These are phyloP conservation scores for Urocynchramus pylzowi DNA, from an alignment of 2,113 vertebrate genomes.

Conservation along the genomic window DNA sequence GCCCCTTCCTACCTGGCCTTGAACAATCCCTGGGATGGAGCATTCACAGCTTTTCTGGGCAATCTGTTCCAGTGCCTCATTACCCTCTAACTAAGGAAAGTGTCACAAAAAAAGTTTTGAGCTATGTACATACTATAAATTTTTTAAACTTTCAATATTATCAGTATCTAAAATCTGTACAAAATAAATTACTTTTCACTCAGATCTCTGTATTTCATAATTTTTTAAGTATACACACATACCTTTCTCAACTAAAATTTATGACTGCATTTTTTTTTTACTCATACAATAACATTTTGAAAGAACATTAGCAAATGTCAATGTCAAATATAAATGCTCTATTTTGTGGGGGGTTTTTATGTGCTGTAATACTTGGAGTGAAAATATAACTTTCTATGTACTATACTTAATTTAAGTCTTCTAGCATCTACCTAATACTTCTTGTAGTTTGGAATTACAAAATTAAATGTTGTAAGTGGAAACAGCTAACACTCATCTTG, in stretches of 20 bases:
- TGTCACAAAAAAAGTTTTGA: neutral
- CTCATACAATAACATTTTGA: neutral
- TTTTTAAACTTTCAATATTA: neutral
- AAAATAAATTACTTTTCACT: neutral
- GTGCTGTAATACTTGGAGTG: neutral
- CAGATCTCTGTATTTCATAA: neutral
- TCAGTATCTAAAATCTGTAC: neutral
- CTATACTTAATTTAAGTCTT: neutral
- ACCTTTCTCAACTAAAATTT: neutral
- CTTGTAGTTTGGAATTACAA: neutral
- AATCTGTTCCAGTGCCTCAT: neutral
- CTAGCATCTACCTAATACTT: neutral
- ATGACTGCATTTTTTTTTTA: neutral
- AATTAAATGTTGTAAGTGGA: neutral
- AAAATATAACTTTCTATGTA: neutral
- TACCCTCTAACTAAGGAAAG: neutral
- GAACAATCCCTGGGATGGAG: neutral
- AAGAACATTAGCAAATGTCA: neutral
- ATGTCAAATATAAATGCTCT: neutral
- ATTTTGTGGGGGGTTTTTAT: neutral
- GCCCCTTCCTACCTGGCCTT: accelerated
- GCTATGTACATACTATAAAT: neutral
- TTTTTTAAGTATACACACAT: neutral
- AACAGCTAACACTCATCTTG: neutral
- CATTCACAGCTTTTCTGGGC: neutral